Conservation (phyloP, 2,113 vertebrate species). For the Pelvicachromis taeniatus region DNA sequence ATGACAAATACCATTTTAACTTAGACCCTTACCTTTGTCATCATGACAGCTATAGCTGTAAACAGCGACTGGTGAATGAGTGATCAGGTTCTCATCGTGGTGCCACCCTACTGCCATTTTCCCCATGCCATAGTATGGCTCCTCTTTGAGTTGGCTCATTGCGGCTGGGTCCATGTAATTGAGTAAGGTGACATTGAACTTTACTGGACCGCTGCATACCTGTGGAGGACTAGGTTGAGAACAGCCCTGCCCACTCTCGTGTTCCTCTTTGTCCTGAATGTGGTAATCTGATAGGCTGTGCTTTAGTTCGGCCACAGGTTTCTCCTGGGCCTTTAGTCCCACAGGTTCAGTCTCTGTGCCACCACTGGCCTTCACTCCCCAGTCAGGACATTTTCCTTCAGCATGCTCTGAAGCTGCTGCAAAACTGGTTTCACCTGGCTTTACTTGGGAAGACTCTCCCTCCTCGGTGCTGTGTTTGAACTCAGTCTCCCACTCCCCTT, state of each 20-base stretch:
- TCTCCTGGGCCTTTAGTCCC: constrained; percentile 14
- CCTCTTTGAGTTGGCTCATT: constrained; percentile 89
- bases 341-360: not conserved
- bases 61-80: constrained; percentile 86
- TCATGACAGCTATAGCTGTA: constrained; percentile 89
- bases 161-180: constrained; percentile 95
- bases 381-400: constrained; percentile 42
- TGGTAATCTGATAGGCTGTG: constrained; percentile 56
- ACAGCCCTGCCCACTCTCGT: constrained; percentile 49
- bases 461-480: constrained; percentile 62
- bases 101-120: constrained; percentile 98
- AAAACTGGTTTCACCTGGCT: not conserved
- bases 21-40: constrained; percentile 62
- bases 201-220: constrained; percentile 24
- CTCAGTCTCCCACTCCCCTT: constrained; percentile 56
- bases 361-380: not conserved
- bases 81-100: constrained; percentile 92
- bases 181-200: constrained; percentile 89
- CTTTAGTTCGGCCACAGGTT: constrained; percentile 48
- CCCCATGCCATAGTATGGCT: constrained; percentile 97
- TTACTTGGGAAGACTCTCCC: constrained; percentile 46
- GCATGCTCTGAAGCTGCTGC: constrained; percentile 8
- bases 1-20: not conserved
- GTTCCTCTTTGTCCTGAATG: constrained; percentile 53
- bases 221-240: constrained; percentile 59